phyloP scores from a whole-genome alignment of 2,113 vertebrate species.

The Platichthys stellatus region DNA sequence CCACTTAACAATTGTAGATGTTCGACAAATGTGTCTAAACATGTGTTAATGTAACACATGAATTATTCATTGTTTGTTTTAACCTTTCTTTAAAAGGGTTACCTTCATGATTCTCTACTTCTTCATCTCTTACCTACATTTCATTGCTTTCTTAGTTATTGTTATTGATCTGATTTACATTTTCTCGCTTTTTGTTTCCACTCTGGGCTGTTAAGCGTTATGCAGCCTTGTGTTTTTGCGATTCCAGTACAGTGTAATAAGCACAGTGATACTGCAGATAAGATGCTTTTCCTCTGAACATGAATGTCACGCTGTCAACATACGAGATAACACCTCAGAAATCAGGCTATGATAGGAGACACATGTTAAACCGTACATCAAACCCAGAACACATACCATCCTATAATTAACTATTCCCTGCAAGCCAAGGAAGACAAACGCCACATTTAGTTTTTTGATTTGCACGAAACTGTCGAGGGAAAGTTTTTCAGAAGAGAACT shows the following conservation, averaged over 20 bases:
- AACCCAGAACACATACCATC: slow-evolving; percentile 29
- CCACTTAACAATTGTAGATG: too few species aligned
- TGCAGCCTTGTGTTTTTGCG: slow-evolving; percentile 12
- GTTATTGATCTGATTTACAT: slow-evolving; percentile 33
- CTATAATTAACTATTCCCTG: slow-evolving; percentile 68
- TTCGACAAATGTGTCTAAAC: neutral
- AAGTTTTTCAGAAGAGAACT: slow-evolving; percentile 70
- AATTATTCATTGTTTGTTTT: neutral
- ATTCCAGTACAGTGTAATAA: slow-evolving; percentile 5
- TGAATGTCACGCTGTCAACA: slow-evolving; percentile 13
- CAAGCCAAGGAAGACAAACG: slow-evolving; percentile 53
- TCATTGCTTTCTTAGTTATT: slow-evolving; percentile 21
- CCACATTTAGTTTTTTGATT: slow-evolving; percentile 70
- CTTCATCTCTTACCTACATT: slow-evolving; percentile 12
- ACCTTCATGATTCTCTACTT: too few species aligned
- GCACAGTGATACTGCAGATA: slow-evolving; percentile 19
- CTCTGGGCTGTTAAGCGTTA: slow-evolving; percentile 22
- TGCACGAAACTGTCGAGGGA: slow-evolving; percentile 63
- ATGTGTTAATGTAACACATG: slow-evolving; percentile 6
- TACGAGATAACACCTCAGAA: slow-evolving; percentile 15
- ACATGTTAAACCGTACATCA: slow-evolving; percentile 43
- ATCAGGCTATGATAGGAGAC: slow-evolving; percentile 13
- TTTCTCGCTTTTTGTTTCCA: slow-evolving; percentile 15
- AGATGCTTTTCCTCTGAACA: slow-evolving; percentile 24
- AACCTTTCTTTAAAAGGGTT: slow-evolving; percentile 3